Percentiles rank a stretch among this genome's conserved stretches.
Conservation (phyloP, 2,797 vertebrate species). For the Psittacula derbiana region DNA sequence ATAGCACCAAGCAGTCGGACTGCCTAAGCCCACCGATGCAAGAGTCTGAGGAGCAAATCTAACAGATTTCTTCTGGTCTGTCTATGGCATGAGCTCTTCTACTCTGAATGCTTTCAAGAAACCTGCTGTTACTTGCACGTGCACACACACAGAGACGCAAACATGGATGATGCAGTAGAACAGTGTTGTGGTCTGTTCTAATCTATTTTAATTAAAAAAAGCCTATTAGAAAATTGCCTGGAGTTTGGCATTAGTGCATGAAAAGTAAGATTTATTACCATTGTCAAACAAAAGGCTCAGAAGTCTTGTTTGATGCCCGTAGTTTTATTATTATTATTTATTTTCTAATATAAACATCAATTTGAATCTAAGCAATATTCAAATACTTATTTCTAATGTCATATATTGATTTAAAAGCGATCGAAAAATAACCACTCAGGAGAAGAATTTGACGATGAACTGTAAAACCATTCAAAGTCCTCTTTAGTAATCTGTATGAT, state of each 20-base stretch:
- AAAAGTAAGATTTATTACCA: background rate
- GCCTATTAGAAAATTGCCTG: background rate
- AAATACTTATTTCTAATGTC: background rate
- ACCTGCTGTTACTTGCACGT: background rate
- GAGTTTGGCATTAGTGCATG: background rate
- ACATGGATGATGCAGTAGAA: background rate
- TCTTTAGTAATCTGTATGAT: background rate
- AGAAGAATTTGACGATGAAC: background rate
- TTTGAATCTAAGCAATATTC: background rate
- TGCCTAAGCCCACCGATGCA: accelerated
- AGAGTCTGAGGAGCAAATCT: background rate
- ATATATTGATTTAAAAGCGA: background rate
- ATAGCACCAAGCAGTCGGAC: background rate
- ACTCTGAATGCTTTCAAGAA: background rate
- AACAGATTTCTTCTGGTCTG: background rate
- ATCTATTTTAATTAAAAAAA: background rate
- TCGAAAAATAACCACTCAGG: background rate
- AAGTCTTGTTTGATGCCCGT: background rate
- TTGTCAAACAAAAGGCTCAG: background rate
- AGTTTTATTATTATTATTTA: background rate
- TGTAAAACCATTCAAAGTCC: background rate
- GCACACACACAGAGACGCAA: accelerated
- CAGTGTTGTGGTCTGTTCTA: background rate
- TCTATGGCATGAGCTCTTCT: background rate
- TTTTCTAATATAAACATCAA: background rate